Conservation (phyloP, 2,888 invertebrate genomes). For the Diabrotica balteata region DNA sequence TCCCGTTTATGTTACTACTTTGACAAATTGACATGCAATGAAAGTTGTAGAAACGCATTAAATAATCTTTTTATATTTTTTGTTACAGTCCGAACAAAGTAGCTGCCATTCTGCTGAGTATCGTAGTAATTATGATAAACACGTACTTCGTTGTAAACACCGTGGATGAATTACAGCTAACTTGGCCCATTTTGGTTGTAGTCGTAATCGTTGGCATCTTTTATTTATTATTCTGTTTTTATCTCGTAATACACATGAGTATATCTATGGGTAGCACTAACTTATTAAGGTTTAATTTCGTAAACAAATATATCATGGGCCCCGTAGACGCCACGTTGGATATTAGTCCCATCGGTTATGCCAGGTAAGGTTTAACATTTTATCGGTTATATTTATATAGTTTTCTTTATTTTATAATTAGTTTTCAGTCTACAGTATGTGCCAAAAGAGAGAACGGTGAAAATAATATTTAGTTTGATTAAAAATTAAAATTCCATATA, state of each 20-base stretch:
- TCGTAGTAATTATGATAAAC: conserved; percentile 79
- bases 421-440: too few species aligned
- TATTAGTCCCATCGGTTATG: conserved; percentile 64
- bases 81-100: conserved; percentile 72
- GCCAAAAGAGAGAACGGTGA: too few species aligned
- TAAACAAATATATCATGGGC: conserved; percentile 66
- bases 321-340: conserved; percentile 64
- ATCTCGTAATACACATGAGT: conserved; percentile 76
- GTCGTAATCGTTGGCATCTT: conserved; percentile 67
- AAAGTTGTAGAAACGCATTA: too few species aligned
- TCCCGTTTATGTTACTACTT: background rate
- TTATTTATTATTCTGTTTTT: conserved; percentile 77
- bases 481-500: too few species aligned
- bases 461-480: too few species aligned
- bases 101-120: conserved; percentile 70
- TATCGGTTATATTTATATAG: background rate
- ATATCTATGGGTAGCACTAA: conserved; percentile 70
- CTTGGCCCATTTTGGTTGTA: conserved; percentile 60
- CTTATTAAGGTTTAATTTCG: conserved; percentile 64
- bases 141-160: conserved; percentile 76
- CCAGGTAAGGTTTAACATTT: conserved; percentile 61
- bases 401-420: too few species aligned
- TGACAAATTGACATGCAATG: background rate
- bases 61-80: conserved; percentile 31
- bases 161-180: conserved; percentile 61